Evolutionary conservation across 2,113 vertebrate genomes (phyloP).

Genomic region (Phrynosoma platyrhinos): DNA sequence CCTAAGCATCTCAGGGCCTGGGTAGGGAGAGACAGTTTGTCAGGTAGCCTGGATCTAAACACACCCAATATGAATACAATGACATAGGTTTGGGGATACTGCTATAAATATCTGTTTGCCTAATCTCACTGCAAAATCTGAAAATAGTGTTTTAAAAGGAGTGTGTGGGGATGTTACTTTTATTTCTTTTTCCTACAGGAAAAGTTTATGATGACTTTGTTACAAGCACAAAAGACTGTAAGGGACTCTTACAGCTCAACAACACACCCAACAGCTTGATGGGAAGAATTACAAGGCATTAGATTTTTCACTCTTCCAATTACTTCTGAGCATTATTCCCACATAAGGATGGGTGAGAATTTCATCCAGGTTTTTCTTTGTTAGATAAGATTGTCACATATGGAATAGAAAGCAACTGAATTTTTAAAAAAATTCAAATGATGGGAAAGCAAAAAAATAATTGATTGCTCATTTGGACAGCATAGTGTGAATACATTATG

Average conservation of each 20-base stretch:
- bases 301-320: not conserved
- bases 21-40: no score
- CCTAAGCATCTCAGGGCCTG: no score
- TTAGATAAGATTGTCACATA: no score
- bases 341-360: not conserved
- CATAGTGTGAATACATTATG: no score
- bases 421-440: no score
- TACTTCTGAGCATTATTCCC: not conserved
- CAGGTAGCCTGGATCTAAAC: no score
- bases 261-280: not conserved
- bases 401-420: no score
- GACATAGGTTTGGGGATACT: not conserved
- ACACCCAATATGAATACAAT: not conserved
- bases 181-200: not conserved
- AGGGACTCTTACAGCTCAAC: not conserved
- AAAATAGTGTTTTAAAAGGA: no score
- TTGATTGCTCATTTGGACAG: not conserved
- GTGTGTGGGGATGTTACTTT: not conserved
- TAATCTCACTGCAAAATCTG: not conserved
- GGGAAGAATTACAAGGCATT: not conserved
- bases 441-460: not conserved
- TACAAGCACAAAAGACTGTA: not conserved
- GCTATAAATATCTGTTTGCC: not conserved
- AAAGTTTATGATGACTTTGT: not conserved
- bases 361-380: no score